Percentiles rank a stretch among this genome's conserved stretches.
phyloP scores from a whole-genome alignment of 1,140 invertebrate genomes.

The Drosophila nigromelanica region DNA sequence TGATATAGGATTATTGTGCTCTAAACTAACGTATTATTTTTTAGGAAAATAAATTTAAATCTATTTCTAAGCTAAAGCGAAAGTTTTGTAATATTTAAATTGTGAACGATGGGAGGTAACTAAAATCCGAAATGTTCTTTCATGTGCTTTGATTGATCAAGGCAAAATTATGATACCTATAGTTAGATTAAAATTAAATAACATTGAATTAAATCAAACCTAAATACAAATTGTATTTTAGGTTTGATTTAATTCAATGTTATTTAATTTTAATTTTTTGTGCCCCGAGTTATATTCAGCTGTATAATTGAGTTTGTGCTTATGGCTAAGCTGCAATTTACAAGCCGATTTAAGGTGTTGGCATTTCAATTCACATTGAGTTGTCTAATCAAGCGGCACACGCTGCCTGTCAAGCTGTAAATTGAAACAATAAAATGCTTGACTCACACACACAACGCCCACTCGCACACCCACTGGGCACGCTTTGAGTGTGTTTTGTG shows the following conservation, averaged over 20 bases:
- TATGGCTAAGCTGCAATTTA: constrained; percentile 57
- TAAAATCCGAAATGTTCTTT: too few relatives aligned
- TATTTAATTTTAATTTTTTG: neutral
- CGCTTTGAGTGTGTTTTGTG: constrained; percentile 1
- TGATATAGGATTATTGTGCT: too few relatives aligned
- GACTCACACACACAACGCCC: constrained; percentile 67
- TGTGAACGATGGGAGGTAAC: too few relatives aligned
- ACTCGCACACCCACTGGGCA: constrained; percentile 14
- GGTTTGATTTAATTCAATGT: constrained; percentile 29
- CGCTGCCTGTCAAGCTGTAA: constrained; percentile 68
- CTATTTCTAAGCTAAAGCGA: too few relatives aligned
- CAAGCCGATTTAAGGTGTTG: constrained; percentile 75
- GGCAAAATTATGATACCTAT: neutral
- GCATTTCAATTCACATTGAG: constrained; percentile 80
- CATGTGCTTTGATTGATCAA: too few relatives aligned
- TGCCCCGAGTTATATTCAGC: neutral
- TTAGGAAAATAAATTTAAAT: too few relatives aligned
- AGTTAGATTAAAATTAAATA: neutral
- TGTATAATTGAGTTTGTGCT: constrained; percentile 14
- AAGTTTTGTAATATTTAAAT: too few relatives aligned
- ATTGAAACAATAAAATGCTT: constrained; percentile 81
- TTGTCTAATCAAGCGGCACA: constrained; percentile 77
- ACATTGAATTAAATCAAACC: constrained; percentile 29
- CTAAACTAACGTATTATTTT: too few relatives aligned
- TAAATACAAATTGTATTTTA: constrained; percentile 17